phyloP scores from a whole-genome alignment of 2,113 vertebrate genomes.

The Regulus satrapa region DNA sequence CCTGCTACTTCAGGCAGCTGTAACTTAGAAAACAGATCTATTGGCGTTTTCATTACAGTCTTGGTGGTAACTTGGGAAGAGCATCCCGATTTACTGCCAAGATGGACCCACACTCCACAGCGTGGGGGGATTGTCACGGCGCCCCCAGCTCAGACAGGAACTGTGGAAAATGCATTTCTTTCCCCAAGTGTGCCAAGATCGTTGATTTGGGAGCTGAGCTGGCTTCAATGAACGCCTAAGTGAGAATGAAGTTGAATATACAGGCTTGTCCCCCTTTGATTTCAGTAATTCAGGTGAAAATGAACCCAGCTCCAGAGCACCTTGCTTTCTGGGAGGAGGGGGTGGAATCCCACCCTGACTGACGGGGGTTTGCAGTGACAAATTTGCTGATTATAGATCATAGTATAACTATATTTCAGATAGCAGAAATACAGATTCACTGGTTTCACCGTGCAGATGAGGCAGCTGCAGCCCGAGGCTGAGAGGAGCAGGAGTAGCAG shows the following conservation, averaged over 20 bases:
- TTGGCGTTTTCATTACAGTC: background rate
- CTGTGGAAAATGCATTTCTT: background rate
- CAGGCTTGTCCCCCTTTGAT: background rate
- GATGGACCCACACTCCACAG: background rate
- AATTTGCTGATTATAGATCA: too few species aligned
- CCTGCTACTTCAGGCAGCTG: background rate
- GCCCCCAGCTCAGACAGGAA: background rate
- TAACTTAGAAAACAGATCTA: background rate
- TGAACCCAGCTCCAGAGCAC: background rate
- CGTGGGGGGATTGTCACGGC: background rate
- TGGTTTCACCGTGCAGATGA: accelerated
- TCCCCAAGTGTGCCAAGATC: background rate
- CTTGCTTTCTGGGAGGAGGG: background rate
- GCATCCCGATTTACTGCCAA: background rate
- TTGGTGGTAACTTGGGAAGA: background rate
- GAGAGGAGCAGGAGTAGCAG: background rate
- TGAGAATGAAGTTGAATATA: background rate
- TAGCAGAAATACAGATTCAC: background rate
- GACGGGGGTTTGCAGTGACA: background rate
- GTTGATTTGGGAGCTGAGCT: background rate
- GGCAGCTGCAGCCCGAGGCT: background rate
- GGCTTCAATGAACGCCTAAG: background rate
- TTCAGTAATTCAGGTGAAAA: background rate
- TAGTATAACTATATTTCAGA: too few species aligned
- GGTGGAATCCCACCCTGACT: background rate